phyloP scores from a whole-genome alignment of 2,888 invertebrate genomes.

The Chymomyza amoena region DNA sequence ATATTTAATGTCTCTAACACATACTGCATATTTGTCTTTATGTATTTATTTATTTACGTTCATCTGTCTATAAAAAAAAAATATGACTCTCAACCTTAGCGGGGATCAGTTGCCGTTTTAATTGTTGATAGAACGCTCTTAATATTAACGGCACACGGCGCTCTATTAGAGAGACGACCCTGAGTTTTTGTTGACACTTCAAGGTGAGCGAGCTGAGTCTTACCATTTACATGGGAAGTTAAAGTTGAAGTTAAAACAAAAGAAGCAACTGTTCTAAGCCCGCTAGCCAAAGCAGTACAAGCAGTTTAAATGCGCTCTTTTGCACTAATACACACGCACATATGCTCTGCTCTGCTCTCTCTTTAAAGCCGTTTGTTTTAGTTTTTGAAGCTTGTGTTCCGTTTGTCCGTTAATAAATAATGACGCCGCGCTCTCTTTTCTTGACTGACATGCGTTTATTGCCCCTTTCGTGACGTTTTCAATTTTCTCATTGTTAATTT shows the following conservation, averaged over 20 bases:
- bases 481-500: slow-evolving; percentile 37
- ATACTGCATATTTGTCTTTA: not conserved
- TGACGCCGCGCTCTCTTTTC: not conserved
- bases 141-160: not conserved
- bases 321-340: too few species aligned
- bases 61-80: not conserved
- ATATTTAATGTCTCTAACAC: not conserved
- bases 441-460: slow-evolving; percentile 1
- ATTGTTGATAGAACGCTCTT: not conserved
- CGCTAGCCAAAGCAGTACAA: too few species aligned
- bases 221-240: not conserved
- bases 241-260: not conserved
- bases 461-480: slow-evolving; percentile 48
- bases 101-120: not conserved
- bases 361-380: not conserved
- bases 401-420: not conserved
- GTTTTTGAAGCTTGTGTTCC: not conserved
- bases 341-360: not conserved
- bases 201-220: not conserved
- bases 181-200: not conserved
- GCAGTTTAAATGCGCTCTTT: too few species aligned
- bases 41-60: not conserved
- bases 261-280: not conserved
- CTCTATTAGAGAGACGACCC: not conserved
- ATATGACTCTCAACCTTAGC: not conserved